A percentile compares a stretch with the other conserved stretches of the same genome.
Conservation (phyloP, 2,888 invertebrate species). For the Lamproptera curius region DNA sequence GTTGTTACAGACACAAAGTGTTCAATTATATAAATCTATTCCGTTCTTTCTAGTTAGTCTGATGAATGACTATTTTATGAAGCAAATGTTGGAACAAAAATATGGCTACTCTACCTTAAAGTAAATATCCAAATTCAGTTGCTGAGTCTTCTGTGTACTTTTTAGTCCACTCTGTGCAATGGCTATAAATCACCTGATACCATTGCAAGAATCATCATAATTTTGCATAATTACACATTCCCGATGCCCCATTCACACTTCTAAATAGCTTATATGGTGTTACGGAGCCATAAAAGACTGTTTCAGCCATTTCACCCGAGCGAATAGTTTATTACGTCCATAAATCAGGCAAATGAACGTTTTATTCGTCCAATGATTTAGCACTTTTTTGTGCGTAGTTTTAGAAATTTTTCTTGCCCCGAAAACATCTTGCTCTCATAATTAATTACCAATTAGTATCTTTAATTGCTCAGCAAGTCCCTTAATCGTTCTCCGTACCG, state of each 20-base stretch:
- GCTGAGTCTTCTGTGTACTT: background rate
- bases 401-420: background rate
- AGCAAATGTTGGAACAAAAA: too few relatives aligned
- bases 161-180: background rate
- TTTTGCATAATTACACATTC: conserved; percentile 24
- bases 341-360: conserved; percentile 16
- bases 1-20: too few relatives aligned
- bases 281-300: conserved; percentile 19
- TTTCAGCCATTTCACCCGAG: conserved; percentile 17
- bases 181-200: background rate
- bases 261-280: conserved; percentile 19
- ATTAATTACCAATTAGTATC: conserved; percentile 3
- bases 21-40: too few relatives aligned
- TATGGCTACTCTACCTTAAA: too few relatives aligned
- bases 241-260: conserved; percentile 23
- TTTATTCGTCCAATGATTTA: conserved; percentile 10
- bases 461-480: background rate
- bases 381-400: background rate
- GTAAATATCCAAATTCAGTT: background rate
- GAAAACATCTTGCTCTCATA: conserved; percentile 2
- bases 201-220: conserved; percentile 16
- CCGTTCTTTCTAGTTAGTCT: too few relatives aligned
- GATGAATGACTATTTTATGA: too few relatives aligned
- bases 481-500: conserved; percentile 3
- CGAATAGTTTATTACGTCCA: conserved; percentile 8